Evolutionary conservation across 2,888 invertebrate species (phyloP), one percentile per base, ranked within the genome.

Genomic region (Spilosoma lubricipeda): DNA sequence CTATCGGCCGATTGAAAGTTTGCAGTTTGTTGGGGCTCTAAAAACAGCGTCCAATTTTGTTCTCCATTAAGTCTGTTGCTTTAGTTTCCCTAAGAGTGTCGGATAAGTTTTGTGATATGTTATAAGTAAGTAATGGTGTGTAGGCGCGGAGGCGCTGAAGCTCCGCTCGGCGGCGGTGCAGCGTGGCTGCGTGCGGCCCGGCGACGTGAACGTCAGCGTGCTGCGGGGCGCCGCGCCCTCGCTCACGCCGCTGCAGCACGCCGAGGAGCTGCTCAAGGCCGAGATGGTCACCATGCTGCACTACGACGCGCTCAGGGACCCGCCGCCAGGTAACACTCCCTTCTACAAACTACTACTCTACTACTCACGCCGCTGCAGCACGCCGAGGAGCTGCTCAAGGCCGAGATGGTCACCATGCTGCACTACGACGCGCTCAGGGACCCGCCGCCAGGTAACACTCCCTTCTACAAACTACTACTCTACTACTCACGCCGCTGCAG

Each of bases 231-330:
- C 97, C 79, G 97, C 97, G 67, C 97, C 76, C 7, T 36, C 98
- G 7, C 96, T 99, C 36, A 98, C 97, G 18, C 98, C 99, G 82
- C 96, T 99, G 78, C 99, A 99, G 93, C 98, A 98, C 96, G 99
- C 99, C 2, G 99, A 99, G 95, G 99, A 99, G 91, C 92, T 99
- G 80, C 98, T 99, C 79, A 99, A 99, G 93, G 97, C 97, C 75
- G 99, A 99, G 96, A 99, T 99, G 99, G 97, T 99, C 80, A 97
- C 98, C 39, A 99, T 99, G 99, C 95, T 99, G 83, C 98, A 99
- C 86, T 98, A 98, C 87, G 99, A 99, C 93, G 97, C 98, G 45
- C 92, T 98, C 0, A 97, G 98, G 86, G 98, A 98, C 92, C 98
- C 99, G 0, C 93, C 93, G 11, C 83, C 90, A 0, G 92, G 94